Evolutionary conservation across 2,888 invertebrate species (phyloP).

Genomic region (Microctonus brassicae): DNA sequence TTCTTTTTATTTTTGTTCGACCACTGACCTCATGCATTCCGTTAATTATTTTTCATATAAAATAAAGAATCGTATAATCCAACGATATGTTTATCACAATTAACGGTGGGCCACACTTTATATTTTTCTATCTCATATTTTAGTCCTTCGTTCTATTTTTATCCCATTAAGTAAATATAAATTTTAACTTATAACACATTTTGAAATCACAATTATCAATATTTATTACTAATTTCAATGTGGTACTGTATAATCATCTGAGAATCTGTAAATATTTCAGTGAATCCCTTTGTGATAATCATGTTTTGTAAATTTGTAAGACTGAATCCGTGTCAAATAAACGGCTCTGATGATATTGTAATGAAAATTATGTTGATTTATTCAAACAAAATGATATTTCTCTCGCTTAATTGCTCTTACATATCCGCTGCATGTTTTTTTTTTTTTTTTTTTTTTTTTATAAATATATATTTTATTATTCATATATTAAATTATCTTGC

Average conservation of each 20-base stretch:
- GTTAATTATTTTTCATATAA: no score
- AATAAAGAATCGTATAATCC: not conserved
- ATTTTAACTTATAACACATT: not conserved
- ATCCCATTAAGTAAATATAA: not conserved
- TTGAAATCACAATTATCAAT: conserved; percentile 26
- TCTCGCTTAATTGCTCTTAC: conserved; percentile 29
- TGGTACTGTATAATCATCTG: conserved; percentile 36
- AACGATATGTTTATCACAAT: not conserved
- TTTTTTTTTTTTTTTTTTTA: conserved; percentile 11
- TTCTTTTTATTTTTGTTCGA: no score
- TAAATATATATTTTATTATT: not conserved
- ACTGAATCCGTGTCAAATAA: conserved; percentile 55
- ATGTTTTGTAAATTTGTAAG: conserved; percentile 54
- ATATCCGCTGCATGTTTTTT: conserved; percentile 25
- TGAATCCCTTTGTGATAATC: conserved; percentile 47
- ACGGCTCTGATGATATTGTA: conserved; percentile 46
- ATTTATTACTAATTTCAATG: conserved; percentile 15
- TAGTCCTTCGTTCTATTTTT: not conserved
- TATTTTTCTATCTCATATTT: no score
- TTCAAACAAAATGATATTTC: conserved; percentile 30
- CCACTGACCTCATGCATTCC: no score
- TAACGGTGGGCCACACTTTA: not conserved
- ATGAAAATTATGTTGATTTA: conserved; percentile 31
- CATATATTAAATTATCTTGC: not conserved
- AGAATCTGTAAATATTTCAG: conserved; percentile 48